Conservation (phyloP, 2,888 invertebrate genomes). For the Lasius platythorax region DNA sequence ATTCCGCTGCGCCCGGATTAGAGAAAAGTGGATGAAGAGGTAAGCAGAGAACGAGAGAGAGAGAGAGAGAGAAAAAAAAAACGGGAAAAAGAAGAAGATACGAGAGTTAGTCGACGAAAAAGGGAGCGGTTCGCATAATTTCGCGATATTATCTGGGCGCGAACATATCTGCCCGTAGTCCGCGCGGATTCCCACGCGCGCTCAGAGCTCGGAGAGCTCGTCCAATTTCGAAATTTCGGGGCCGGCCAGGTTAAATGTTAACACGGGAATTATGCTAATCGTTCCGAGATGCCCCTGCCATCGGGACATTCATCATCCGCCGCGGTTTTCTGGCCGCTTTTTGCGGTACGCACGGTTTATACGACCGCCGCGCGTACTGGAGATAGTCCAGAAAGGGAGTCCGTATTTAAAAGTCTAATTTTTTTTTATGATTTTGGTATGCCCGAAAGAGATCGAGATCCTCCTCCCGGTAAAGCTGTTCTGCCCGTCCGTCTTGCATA, state of each 20-base stretch:
- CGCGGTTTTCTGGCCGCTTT: constrained; percentile 68
- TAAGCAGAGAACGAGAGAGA: not conserved
- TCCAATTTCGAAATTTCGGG: constrained; percentile 75
- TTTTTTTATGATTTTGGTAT: constrained; percentile 51
- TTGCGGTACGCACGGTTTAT: constrained; percentile 52
- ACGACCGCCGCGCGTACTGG: constrained; percentile 57
- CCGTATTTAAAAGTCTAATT: constrained; percentile 75
- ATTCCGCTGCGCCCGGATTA: constrained; percentile 14
- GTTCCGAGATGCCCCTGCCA: constrained; percentile 68
- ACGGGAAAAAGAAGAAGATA: not conserved
- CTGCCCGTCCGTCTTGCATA: constrained; percentile 1
- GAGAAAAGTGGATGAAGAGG: not conserved
- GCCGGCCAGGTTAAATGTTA: constrained; percentile 80
- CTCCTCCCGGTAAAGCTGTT: constrained; percentile 33
- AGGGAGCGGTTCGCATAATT: constrained; percentile 74
- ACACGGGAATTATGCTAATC: constrained; percentile 83
- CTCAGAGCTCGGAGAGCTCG: constrained; percentile 51
- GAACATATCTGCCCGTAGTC: constrained; percentile 63
- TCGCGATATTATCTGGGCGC: constrained; percentile 76
- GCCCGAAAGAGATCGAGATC: constrained; percentile 23
- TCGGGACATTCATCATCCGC: constrained; percentile 80
- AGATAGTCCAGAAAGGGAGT: constrained; percentile 63
- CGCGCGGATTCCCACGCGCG: constrained; percentile 72
- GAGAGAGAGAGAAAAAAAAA: not conserved
- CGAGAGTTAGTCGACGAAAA: constrained; percentile 40